These are phyloP conservation scores for Thelaira solivaga DNA, from an alignment of 2,888 invertebrate genomes.

Conservation along the genomic window DNA sequence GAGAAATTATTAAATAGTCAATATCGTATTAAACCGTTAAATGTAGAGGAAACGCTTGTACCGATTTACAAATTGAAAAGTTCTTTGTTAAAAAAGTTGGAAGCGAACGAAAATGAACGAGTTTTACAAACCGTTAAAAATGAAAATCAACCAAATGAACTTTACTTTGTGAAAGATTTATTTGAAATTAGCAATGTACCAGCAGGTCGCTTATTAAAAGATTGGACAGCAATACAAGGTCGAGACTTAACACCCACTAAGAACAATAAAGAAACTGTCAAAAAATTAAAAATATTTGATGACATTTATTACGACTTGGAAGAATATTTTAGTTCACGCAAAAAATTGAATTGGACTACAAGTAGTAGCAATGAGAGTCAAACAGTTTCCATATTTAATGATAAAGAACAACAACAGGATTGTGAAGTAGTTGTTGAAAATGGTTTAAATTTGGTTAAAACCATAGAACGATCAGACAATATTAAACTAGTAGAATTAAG, in stretches of 20 bases:
- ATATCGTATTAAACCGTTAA: slow-evolving; percentile 54
- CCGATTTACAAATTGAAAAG: slow-evolving; percentile 63
- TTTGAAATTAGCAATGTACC: slow-evolving; percentile 76
- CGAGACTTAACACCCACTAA: slow-evolving; percentile 79
- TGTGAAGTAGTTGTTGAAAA: not conserved
- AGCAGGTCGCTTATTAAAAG: slow-evolving; percentile 79
- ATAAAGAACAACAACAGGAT: not conserved
- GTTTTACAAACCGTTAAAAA: slow-evolving; percentile 51
- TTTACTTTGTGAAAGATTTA: slow-evolving; percentile 78
- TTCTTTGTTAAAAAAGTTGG: slow-evolving; percentile 49
- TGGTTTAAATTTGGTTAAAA: not conserved
- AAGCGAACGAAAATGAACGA: not conserved
- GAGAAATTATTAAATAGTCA: slow-evolving; percentile 67
- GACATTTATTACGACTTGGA: slow-evolving; percentile 67
- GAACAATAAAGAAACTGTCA: slow-evolving; percentile 10
- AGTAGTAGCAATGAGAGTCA: not conserved
- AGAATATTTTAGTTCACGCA: slow-evolving; percentile 40
- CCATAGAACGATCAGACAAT: not conserved
- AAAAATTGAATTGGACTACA: slow-evolving; percentile 10
- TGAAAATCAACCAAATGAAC: slow-evolving; percentile 54
- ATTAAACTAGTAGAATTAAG: not conserved
- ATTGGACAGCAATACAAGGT: slow-evolving; percentile 82
- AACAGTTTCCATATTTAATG: not conserved
- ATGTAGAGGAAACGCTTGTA: not conserved
- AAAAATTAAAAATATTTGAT: slow-evolving; percentile 57